Percentiles rank a stretch among this genome's conserved stretches.
phyloP scores from a whole-genome alignment of 2,797 vertebrate species.

The Echiichthys vipera region DNA sequence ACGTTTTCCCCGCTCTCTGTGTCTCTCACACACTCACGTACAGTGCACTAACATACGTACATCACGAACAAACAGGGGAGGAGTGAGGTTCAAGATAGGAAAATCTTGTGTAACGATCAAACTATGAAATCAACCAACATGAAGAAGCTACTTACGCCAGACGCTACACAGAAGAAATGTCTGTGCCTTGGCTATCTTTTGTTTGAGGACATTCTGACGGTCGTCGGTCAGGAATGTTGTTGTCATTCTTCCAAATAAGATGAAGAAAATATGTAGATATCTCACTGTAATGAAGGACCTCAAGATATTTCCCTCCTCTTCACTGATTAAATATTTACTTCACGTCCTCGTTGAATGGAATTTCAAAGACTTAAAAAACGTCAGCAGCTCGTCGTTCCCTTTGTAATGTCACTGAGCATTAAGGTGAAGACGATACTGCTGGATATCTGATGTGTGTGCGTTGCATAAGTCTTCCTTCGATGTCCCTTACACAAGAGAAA shows the following conservation, averaged over 20 bases:
- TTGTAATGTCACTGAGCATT: neutral
- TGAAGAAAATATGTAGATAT: neutral
- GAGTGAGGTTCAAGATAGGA: neutral
- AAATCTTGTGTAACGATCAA: no score
- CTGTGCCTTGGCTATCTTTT: constrained; percentile 3
- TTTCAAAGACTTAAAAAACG: neutral
- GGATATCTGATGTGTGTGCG: neutral
- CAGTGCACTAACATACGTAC: constrained; percentile 8
- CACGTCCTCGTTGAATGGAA: neutral
- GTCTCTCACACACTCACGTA: neutral
- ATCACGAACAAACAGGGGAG: neutral
- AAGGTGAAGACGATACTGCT: neutral
- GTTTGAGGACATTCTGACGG: neutral
- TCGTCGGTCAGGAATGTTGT: neutral
- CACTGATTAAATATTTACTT: neutral
- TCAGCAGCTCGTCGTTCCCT: neutral
- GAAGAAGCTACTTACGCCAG: neutral
- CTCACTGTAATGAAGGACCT: constrained; percentile 1
- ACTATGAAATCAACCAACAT: no score
- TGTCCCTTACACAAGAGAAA: neutral
- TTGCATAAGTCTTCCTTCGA: neutral
- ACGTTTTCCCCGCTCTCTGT: neutral
- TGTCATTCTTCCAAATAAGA: no score
- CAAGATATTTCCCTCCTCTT: neutral
- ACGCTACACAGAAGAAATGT: neutral